Conservation (phyloP, 37 sponge, comb jelly and placozoan species). For the Aplysina aerophoba region DNA sequence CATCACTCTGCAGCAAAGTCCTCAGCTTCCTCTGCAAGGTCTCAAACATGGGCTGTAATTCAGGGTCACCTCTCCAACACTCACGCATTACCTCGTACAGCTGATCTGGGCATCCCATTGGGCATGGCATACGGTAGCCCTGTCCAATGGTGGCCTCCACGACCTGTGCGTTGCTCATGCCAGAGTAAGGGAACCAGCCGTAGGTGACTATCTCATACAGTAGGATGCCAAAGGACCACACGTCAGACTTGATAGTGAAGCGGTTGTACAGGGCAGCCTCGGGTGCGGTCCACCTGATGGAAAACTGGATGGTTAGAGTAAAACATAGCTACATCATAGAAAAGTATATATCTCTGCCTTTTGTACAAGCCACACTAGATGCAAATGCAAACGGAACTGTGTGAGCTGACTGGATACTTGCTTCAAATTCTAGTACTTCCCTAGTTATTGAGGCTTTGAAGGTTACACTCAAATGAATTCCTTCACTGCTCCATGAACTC, state of each 20-base stretch:
- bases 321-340: too few relatives aligned
- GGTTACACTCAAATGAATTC: too few relatives aligned
- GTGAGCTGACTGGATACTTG: too few relatives aligned
- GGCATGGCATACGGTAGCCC: constrained; percentile 88
- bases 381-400: too few relatives aligned
- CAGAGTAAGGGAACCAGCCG: constrained; percentile 95
- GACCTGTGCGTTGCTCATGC: constrained; percentile 95
- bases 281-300: constrained; percentile 99
- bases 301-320: constrained; percentile 49
- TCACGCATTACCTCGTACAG: constrained; percentile 86
- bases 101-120: constrained; percentile 85
- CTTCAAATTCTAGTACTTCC: too few relatives aligned
- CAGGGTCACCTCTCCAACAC: constrained; percentile 87
- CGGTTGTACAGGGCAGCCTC: constrained; percentile 95
- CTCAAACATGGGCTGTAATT: constrained; percentile 85
- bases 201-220: constrained; percentile 96
- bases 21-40: constrained; percentile 84
- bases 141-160: constrained; percentile 74
- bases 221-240: constrained; percentile 97
- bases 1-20: too few relatives aligned
- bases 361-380: too few relatives aligned
- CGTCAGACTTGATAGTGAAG: constrained; percentile 98
- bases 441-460: too few relatives aligned
- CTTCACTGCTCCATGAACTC: too few relatives aligned
- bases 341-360: too few relatives aligned